Evolutionary conservation across 2,888 invertebrate genomes (phyloP), one percentile per base, ranked within the genome.

Genomic region (Synanthedon formicaeformis): DNA sequence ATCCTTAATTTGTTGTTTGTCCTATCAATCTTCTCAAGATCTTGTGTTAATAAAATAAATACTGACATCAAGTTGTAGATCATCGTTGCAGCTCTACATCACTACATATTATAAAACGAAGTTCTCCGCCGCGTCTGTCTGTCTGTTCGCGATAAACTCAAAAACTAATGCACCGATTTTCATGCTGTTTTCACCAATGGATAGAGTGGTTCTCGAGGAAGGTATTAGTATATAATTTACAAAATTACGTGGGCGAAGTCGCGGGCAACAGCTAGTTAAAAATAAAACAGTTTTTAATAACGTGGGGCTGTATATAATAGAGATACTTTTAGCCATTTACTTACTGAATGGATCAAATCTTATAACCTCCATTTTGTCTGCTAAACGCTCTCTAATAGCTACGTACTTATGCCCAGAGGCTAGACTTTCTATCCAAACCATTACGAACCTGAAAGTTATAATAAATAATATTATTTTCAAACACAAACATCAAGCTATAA

Each of bases 271-370:
- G 2, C 16, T 16, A 16, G 16, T 48, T 51, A 23, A 23, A 40
- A 50, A 3, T 48, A 51, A 27, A 40, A 48, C 23, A 13, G 14
- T 49, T 49, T 41, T 18, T 50, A 52, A 13, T 34, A 55, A 45
- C 10, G 23, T 4, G 23, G 4, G 23, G 27, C 27, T 8, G 45
- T 5, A 6, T 41, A 45, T 2, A 45, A 45, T 13, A 3, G n/a
- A 45, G n/a, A 8, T 45, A 45, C 45, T 45, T 41, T 45, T 13
- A 45, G 45, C 13, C 10, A 34, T 34, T 54, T 60, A 90, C 92
- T 92, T 85, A 95, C 95, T 91, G 61, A 85, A 93, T 0, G 96
- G 96, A 86, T 96, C 96, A 63, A 91, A 95, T 53, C 88, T 75
- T 56, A 94, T 81, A 0, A 91, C 58, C 81, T 96, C 96, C 52